Evolutionary conservation across 2,888 invertebrate genomes (phyloP).

Genomic region (Caenorhabditis panamensis): DNA sequence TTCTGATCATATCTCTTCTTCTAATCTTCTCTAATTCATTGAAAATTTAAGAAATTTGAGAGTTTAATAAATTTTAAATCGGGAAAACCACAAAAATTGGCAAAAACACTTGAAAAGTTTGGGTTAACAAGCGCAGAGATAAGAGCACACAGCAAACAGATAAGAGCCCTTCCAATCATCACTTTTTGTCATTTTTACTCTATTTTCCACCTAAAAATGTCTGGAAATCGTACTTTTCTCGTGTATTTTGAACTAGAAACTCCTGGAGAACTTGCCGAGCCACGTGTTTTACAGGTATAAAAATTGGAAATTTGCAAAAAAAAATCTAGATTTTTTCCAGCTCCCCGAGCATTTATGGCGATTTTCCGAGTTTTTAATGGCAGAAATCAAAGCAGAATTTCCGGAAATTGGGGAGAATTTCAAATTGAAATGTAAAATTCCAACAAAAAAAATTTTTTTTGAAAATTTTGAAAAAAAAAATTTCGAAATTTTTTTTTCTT

Average conservation of each 20-base stretch:
- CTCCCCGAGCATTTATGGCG: slow-evolving; percentile 50
- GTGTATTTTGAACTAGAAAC: slow-evolving; percentile 38
- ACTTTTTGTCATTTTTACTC: not conserved
- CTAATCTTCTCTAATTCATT: slow-evolving; percentile 14
- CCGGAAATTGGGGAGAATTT: slow-evolving; percentile 30
- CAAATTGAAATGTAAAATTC: slow-evolving; percentile 42
- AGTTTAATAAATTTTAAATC: slow-evolving; percentile 35
- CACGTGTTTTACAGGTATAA: slow-evolving; percentile 21
- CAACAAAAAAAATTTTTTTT: too few species aligned
- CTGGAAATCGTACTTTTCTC: slow-evolving; percentile 38
- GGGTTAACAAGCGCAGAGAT: slow-evolving; percentile 16
- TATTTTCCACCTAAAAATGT: slow-evolving; percentile 15
- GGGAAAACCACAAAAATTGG: not conserved
- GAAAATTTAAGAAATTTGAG: too few species aligned
- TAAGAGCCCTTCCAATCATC: slow-evolving; percentile 13
- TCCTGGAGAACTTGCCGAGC: slow-evolving; percentile 23
- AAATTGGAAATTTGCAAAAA: not conserved
- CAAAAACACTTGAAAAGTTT: not conserved
- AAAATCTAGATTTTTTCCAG: slow-evolving; percentile 10
- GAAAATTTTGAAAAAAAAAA: too few species aligned
- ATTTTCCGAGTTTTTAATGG: slow-evolving; percentile 38
- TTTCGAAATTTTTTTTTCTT: too few species aligned
- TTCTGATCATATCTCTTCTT: slow-evolving; percentile 10
- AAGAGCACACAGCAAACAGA: slow-evolving; percentile 54
- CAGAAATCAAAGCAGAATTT: slow-evolving; percentile 26